Evolutionary conservation across 2,797 vertebrate species (phyloP), one percentile per base, ranked within the genome.

Genomic region (Chaenodraco wilsoni): DNA sequence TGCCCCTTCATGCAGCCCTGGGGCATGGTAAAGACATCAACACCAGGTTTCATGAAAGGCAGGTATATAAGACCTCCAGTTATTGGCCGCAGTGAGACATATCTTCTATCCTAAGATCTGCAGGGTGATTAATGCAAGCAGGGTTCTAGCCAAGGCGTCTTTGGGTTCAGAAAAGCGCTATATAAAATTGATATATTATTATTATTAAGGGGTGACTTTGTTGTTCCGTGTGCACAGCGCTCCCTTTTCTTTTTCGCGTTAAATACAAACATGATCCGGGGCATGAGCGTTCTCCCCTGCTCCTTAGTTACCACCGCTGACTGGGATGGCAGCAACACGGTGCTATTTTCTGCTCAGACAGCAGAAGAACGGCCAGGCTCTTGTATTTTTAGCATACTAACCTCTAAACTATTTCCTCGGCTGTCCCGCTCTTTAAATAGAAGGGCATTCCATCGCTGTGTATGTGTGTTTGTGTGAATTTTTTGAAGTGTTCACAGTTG

Each of bases 311-410:
- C 87, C 80, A 80, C 65, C 59, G 66, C 77, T 19, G 78, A 88
- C 80, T 40, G 82, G 84, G 85, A 72, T 67, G 79, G 86, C 87
- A 88, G 90, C 84, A 89, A 92, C 90, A 82, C 72, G 0, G 60
- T 12, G 73, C 84, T 87, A 91, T 91, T 90, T 91, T 82, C 65
- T 84, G 65, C 82, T 68, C 79, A 84, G 81, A 86, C 88, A 33
- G 83, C 85, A 87, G 75, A 72, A 83, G 76, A 83, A 73, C 76
- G 74, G 86, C 82, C 82, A 85, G 72, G 67, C 81, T 84, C 74
- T 78, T 71, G 83, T 92, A 93, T 93, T 93, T 92, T 90, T 92
- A 91, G 91, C 77, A 57, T 19, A 76, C 83, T 91, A 91, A 93
- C 91, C 92, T 92, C 88, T 89, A 87, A 64, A 90, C 91, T 85